Conservation (phyloP, 1,140 invertebrate species). For the Saccostrea cuccullata region DNA sequence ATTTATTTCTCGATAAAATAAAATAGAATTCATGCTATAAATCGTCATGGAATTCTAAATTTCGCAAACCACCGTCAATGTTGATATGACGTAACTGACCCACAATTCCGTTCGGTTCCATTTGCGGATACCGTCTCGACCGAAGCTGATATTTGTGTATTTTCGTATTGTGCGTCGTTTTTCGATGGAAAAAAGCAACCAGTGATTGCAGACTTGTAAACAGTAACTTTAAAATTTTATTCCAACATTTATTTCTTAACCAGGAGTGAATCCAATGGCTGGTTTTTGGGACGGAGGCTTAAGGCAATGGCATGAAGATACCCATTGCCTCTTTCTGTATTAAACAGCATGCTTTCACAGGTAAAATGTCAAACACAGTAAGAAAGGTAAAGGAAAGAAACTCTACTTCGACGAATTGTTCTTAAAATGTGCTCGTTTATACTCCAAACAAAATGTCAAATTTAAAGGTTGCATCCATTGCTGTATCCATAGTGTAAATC, state of each 20-base stretch:
- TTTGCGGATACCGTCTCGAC: constrained; percentile 31
- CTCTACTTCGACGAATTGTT: too few relatives aligned
- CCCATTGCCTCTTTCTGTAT: constrained; percentile 2
- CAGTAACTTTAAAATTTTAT: neutral
- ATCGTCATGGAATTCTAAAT: neutral
- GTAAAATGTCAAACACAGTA: neutral
- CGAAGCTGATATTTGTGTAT: neutral
- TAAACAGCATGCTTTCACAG: constrained; percentile 32
- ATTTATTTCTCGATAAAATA: neutral
- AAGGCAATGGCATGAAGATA: constrained; percentile 9
- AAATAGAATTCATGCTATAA: neutral
- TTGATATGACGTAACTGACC: constrained; percentile 32
- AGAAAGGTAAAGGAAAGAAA: too few relatives aligned
- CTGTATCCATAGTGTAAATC: too few relatives aligned
- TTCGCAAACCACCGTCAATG: neutral
- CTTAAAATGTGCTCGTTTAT: too few relatives aligned
- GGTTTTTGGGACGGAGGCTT: neutral
- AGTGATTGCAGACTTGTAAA: neutral
- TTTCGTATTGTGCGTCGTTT: constrained; percentile 21
- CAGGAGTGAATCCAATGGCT: constrained; percentile 5
- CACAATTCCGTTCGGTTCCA: constrained; percentile 34
- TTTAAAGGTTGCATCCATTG: too few relatives aligned
- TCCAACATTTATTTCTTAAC: neutral
- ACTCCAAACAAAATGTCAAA: too few relatives aligned
- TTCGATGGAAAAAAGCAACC: neutral